These are phyloP conservation scores for Acronicta aceris DNA, from an alignment of 2,888 invertebrate genomes.

Conservation along the genomic window DNA sequence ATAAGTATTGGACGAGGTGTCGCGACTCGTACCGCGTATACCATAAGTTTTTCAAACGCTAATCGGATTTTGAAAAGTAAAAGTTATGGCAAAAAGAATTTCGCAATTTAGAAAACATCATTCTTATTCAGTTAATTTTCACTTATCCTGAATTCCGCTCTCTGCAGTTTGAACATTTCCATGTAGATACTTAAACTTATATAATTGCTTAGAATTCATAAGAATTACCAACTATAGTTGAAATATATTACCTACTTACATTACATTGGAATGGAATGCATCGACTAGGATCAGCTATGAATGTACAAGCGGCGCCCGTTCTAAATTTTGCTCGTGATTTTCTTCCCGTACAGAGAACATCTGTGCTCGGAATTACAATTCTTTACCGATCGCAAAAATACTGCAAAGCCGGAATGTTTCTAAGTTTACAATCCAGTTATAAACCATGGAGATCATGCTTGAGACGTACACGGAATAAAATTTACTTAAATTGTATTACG, in stretches of 20 bases:
- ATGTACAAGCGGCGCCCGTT: conserved; percentile 10
- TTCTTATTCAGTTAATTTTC: not conserved
- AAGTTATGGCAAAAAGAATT: too few relatives aligned
- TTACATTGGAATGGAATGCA: conserved; percentile 10
- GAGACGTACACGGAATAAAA: conserved; percentile 37
- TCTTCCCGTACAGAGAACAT: conserved; percentile 13
- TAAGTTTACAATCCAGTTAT: conserved; percentile 37
- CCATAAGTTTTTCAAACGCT: too few relatives aligned
- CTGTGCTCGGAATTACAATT: conserved; percentile 31
- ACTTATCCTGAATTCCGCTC: not conserved
- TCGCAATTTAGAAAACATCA: too few relatives aligned
- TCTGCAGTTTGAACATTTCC: not conserved
- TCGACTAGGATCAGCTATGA: conserved; percentile 3
- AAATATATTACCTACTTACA: not conserved
- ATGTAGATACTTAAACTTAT: not conserved
- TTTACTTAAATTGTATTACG: conserved; percentile 18
- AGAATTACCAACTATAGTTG: not conserved
- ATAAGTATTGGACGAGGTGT: too few relatives aligned
- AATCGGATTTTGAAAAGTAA: too few relatives aligned
- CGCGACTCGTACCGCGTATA: too few relatives aligned
- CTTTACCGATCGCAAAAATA: conserved; percentile 38
- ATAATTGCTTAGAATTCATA: not conserved
- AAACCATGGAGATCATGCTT: conserved; percentile 25
- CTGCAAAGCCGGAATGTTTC: conserved; percentile 20
- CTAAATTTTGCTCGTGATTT: conserved; percentile 10